A percentile compares a stretch with the other conserved stretches of the same genome.
phyloP scores from a whole-genome alignment of 2,797 vertebrate genomes.

The Phataginus tetradactyla region DNA sequence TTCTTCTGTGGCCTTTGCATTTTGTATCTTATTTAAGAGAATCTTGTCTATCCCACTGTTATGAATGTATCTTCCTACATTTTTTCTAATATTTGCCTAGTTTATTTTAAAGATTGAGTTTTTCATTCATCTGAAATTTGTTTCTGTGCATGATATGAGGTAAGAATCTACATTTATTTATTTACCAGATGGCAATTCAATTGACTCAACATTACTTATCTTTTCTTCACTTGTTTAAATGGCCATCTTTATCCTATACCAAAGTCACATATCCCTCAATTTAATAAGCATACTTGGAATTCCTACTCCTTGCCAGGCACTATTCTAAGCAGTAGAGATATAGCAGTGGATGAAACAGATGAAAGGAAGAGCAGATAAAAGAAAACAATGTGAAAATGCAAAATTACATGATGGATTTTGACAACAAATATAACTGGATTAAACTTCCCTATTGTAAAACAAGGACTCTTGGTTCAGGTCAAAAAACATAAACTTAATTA shows the following conservation, averaged over 20 bases:
- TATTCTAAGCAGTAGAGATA: not conserved
- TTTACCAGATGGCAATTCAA: not conserved
- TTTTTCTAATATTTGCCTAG: not conserved
- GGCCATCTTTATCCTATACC: not conserved
- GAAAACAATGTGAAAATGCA: not conserved
- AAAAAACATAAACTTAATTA: not conserved
- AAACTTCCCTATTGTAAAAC: constrained; percentile 35
- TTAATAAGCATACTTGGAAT: constrained; percentile 11
- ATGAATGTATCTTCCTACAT: not conserved
- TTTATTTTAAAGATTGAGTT: not conserved
- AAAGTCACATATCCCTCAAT: not conserved
- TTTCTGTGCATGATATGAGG: not conserved
- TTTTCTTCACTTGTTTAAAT: not conserved
- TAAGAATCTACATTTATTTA: not conserved
- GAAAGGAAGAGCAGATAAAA: not conserved
- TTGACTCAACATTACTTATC: not conserved
- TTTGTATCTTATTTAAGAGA: not conserved
- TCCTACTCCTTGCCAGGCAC: not conserved
- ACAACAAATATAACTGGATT: constrained; percentile 15
- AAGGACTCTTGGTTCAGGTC: not conserved
- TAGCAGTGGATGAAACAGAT: not conserved
- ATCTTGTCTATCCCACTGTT: not conserved
- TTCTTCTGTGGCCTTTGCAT: not conserved
- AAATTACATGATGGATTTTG: not conserved
- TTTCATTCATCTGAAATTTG: constrained; percentile 39